Evolutionary conservation across 2,797 vertebrate species (phyloP), one percentile per base, ranked within the genome.

Genomic region (Carcharodon carcharias): DNA sequence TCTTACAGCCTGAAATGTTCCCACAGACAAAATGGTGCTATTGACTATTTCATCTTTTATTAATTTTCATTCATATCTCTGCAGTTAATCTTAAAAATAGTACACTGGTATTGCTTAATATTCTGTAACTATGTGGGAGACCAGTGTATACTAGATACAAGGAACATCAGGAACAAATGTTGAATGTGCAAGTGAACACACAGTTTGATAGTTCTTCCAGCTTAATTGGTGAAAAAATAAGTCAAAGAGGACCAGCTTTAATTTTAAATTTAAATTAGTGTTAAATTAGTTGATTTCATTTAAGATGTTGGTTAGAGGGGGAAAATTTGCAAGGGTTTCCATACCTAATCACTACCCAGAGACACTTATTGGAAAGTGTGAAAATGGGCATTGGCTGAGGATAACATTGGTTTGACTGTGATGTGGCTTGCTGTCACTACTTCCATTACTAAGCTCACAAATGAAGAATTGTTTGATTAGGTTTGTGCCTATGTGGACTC

Each of bases 81-180:
- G 14, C 16, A 92, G 31, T 92, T 92, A 92, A 92, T 92, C 89
- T n/a, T 92, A 63, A n/a, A 63, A 92, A 54, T 28, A 89, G 50
- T 56, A 89, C 54, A 31, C 3, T 63, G 31, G 31, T n/a, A n/a
- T 63, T 9, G 35, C 31, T n/a, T n/a, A 61, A 61, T 92, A 35
- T 35, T 92, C 31, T 35, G 16, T 6, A 92, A 92, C 28, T 56
- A 85, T 50, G 80, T 21, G 5, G 80, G 80, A 45, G 40, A 23
- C 28, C 85, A 88, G 26, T 88, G 28, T 31, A 88, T 56, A 54
- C 50, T 26, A 56, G 54, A 54, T 56, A 88, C 31, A 92, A 91
- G 56, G 31, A 63, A 92, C 89, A 92, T 92, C 89, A 92, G 35
- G 56, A 85, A 85, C n/a, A 50, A 85, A 85, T 23, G 40, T 45